Evolutionary conservation across 2,113 vertebrate genomes (phyloP), one percentile per base, ranked within the genome.

Genomic region (Atlantisia rogersi): DNA sequence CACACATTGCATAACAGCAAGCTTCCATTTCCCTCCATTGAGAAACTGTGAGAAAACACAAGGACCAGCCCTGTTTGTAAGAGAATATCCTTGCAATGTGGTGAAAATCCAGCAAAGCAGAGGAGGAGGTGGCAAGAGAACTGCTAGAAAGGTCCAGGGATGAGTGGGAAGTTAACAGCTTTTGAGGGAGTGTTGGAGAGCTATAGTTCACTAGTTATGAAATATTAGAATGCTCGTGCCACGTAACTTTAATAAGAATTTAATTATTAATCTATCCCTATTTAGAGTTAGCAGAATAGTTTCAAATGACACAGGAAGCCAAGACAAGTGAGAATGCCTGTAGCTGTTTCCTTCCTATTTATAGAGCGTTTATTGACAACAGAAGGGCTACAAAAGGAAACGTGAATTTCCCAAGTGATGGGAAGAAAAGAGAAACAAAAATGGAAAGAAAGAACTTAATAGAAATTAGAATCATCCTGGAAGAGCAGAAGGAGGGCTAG

Each of bases 11-110:
- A n/a, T 42, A 42, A 9, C 16, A 42, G 3, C 6, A 37, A 77
- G 83, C 3, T 65, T 3, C 0, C 0, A 0, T 14, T 53, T 32
- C 31, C 28, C 52, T 44, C 5, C 60, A 44, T 0, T 37, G 40
- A 71, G 18, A 40, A 82, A 78, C 1, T 44, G 56, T 10, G 28
- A 86, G 42, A 8, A 81, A 80, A 68, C 37, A 17, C 19, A 78
- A 55, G 12, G 56, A 35, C 50, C 17, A 31, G 3, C 0, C 0
- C 19, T 22, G 21, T 24, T 86, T 39, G 15, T 14, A 68, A 31
- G 22, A 58, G 22, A 87, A 73, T 42, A 42, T 42, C 55, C 67
- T 37, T 10, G 9, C 5, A 5, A 22, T 10, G 19, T 3, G 48
- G 15, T 69, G 32, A 46, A 80, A 86, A 39, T 4, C 55, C 48